These are phyloP conservation scores for Nephila pilipes DNA, from an alignment of 1,140 invertebrate genomes.

Conservation along the genomic window DNA sequence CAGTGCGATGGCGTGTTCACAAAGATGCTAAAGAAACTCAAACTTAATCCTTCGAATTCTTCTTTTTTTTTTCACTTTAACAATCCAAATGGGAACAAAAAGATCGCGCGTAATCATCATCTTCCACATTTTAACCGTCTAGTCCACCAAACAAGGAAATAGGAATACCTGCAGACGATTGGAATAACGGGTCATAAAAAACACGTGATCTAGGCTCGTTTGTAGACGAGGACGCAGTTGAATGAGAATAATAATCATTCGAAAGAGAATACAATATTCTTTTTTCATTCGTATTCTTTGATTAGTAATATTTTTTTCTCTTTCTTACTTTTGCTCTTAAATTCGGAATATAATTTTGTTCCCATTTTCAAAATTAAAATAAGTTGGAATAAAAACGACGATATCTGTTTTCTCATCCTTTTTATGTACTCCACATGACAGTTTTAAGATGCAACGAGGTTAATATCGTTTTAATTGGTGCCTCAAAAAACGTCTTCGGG, in stretches of 20 bases:
- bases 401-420: not conserved
- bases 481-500: not conserved
- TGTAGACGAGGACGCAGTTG: not conserved
- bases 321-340: not conserved
- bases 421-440: not conserved
- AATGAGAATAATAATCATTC: not conserved
- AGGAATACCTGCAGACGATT: slow-evolving; percentile 17
- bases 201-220: not conserved
- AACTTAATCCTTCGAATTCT: not conserved
- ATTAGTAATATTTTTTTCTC: not conserved
- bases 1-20: not conserved
- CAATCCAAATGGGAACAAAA: slow-evolving; percentile 37
- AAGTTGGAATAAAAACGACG: too few relatives aligned
- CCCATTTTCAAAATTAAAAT: too few relatives aligned
- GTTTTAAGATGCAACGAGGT: slow-evolving; percentile 38
- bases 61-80: not conserved
- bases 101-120: slow-evolving; percentile 26
- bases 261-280: not conserved
- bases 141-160: slow-evolving; percentile 44
- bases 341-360: slow-evolving; percentile 6
- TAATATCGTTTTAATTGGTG: not conserved
- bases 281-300: not conserved
- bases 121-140: not conserved
- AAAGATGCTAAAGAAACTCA: not conserved
- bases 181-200: slow-evolving; percentile 30